Evolutionary conservation across 35 echinoderm and acorn worm species (phyloP).

Genomic region (Lytechinus pictus): DNA sequence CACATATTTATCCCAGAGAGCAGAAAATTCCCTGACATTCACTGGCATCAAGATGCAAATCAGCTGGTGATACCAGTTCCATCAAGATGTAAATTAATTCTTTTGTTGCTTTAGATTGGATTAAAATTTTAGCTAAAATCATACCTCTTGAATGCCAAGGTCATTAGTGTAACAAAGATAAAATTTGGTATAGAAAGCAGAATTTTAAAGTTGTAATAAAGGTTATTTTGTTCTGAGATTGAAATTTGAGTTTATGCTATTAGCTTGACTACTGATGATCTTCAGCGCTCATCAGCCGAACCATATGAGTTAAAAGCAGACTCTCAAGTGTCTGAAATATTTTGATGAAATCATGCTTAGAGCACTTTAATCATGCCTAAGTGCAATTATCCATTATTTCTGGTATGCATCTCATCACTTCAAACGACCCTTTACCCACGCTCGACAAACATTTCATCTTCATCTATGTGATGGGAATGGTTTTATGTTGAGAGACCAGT

Average conservation of each 20-base stretch:
- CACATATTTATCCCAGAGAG: no score
- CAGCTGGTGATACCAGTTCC: no score
- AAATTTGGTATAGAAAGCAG: no score
- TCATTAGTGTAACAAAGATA: no score
- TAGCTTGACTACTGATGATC: not conserved
- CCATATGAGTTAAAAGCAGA: not conserved
- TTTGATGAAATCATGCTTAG: not conserved
- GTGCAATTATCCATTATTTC: conserved; percentile 11
- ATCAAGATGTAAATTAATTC: no score
- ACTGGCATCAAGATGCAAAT: no score
- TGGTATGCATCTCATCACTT: not conserved
- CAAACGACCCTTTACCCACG: not conserved
- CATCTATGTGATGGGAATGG: not conserved
- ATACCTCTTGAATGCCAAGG: no score
- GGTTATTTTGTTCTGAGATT: not conserved
- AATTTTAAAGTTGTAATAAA: no score
- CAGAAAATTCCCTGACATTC: no score
- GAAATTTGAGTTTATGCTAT: not conserved
- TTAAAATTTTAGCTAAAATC: no score
- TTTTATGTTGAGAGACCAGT: not conserved
- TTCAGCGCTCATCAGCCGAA: not conserved
- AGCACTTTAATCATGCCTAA: not conserved
- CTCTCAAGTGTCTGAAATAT: not conserved
- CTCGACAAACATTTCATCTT: not conserved
- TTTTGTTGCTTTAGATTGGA: no score